A percentile compares a stretch with the other conserved stretches of the same genome.
Conservation (phyloP, 2,113 vertebrate genomes). For the Galemys pyrenaicus region DNA sequence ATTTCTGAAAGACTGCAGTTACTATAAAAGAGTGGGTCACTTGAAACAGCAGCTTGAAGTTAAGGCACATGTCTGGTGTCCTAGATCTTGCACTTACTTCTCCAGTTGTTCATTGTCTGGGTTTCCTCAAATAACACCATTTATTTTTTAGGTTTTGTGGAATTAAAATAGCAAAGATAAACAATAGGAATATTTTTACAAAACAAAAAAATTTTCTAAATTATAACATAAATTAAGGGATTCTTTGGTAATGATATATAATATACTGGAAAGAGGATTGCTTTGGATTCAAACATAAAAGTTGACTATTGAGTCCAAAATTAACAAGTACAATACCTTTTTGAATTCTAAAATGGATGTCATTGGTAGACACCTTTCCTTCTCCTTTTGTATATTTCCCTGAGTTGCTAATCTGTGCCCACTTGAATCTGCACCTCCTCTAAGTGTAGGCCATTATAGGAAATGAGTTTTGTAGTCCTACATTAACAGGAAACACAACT, state of each 20-base stretch:
- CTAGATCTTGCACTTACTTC: neutral
- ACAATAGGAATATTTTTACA: no score
- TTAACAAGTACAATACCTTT: neutral
- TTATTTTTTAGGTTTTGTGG: neutral
- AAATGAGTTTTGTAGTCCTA: neutral
- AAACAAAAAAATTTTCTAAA: neutral
- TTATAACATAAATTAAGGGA: neutral
- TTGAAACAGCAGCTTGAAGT: neutral
- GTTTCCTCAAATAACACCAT: no score
- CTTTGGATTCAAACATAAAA: neutral
- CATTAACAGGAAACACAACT: rapidly evolving
- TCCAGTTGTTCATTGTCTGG: neutral
- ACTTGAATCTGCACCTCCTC: neutral
- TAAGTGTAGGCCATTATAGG: neutral
- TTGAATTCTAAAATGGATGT: neutral
- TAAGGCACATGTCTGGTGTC: neutral
- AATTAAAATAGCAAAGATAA: neutral
- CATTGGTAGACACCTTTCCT: neutral
- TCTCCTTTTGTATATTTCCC: neutral
- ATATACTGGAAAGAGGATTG: neutral
- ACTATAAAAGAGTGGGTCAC: neutral
- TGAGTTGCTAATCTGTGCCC: neutral
- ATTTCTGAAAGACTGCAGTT: neutral
- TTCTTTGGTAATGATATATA: neutral
- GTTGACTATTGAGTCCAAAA: neutral